Evolutionary conservation across 2,113 vertebrate genomes (phyloP).

Genomic region (Myrmophylax atrothorax): DNA sequence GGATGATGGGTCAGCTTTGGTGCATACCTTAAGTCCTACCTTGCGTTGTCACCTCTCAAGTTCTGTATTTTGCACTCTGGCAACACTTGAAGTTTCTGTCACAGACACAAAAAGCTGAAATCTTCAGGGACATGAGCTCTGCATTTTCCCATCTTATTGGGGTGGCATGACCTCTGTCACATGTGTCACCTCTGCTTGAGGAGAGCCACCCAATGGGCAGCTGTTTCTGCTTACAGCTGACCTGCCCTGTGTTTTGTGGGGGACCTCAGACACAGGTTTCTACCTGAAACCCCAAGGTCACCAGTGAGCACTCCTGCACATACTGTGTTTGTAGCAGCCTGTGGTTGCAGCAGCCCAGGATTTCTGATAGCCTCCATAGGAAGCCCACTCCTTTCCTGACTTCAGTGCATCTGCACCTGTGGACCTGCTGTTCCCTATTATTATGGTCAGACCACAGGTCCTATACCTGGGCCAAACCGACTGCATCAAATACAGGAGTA

Average conservation of each 20-base stretch:
- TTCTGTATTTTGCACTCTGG: neutral
- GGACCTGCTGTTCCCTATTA: neutral
- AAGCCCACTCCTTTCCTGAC: neutral
- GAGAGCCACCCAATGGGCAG: neutral
- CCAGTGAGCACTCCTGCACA: accelerated
- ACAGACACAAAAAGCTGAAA: neutral
- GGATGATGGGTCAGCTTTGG: neutral
- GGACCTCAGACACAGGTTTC: neutral
- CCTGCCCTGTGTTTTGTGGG: accelerated
- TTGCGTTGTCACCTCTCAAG: accelerated
- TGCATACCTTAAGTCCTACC: neutral
- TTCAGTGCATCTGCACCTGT: neutral
- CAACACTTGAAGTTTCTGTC: neutral
- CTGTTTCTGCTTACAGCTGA: accelerated
- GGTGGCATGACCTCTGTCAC: neutral
- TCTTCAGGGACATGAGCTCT: neutral
- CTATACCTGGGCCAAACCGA: neutral
- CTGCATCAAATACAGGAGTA: neutral
- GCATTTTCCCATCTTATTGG: neutral
- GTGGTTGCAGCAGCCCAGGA: accelerated
- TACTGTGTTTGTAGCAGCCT: neutral
- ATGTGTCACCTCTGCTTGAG: accelerated
- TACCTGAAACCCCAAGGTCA: neutral
- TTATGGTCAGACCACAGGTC: neutral
- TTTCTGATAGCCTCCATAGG: neutral